Evolutionary conservation across 2,888 invertebrate species (phyloP).

Genomic region (Anodontia alba): DNA sequence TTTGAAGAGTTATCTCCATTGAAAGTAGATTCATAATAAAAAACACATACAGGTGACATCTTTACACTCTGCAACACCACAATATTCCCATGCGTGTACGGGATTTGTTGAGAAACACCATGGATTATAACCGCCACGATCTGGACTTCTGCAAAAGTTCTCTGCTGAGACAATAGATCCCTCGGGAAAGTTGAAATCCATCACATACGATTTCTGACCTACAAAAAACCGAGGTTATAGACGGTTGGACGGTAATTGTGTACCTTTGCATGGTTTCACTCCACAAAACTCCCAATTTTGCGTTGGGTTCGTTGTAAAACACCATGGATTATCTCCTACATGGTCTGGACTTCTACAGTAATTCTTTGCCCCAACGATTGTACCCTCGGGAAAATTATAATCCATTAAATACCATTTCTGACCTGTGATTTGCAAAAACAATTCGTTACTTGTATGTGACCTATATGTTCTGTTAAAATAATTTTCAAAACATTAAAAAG

Average conservation of each 20-base stretch:
- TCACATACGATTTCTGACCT: not conserved
- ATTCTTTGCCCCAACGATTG: not conserved
- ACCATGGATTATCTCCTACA: not conserved
- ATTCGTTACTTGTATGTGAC: no score
- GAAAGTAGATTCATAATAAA: no score
- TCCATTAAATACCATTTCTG: slow-evolving; percentile 4
- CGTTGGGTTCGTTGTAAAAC: not conserved
- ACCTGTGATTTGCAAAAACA: not conserved
- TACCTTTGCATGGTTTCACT: not conserved
- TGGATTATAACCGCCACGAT: not conserved
- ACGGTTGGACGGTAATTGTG: not conserved
- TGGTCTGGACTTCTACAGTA: slow-evolving; percentile 2
- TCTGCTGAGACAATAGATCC: not conserved
- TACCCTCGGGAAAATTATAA: not conserved
- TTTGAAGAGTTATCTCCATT: no score
- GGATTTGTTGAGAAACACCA: slow-evolving; percentile 5
- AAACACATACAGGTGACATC: not conserved
- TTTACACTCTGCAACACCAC: not conserved
- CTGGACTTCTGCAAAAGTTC: not conserved
- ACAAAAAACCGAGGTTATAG: not conserved
- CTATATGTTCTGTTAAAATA: no score
- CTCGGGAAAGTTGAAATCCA: slow-evolving; percentile 1
- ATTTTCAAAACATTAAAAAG: no score
- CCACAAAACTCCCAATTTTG: not conserved
- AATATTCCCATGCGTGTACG: not conserved